Conservation (phyloP, 1,140 invertebrate genomes). For the Drosophila novamexicana region DNA sequence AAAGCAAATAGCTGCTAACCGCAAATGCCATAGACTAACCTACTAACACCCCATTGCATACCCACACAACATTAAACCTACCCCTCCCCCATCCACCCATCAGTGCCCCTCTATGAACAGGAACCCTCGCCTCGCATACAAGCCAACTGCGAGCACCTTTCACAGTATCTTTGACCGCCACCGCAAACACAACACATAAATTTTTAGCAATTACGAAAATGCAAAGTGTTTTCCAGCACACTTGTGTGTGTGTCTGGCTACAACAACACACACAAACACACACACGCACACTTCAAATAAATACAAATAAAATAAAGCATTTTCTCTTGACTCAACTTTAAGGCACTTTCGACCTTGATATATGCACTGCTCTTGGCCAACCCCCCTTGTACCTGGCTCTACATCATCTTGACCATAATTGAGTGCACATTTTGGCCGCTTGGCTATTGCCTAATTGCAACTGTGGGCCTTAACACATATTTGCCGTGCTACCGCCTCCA, state of each 20-base stretch:
- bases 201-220: constrained; percentile 49
- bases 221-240: constrained; percentile 23
- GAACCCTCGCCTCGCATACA: background rate
- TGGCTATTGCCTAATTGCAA: constrained; percentile 28
- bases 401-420: constrained; percentile 32
- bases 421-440: constrained; percentile 32
- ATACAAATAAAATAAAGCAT: constrained; percentile 5
- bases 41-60: constrained; percentile 10
- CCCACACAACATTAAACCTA: background rate
- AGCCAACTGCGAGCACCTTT: background rate
- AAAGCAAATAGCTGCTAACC: constrained; percentile 40
- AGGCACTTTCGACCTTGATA: background rate
- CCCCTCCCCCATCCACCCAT: background rate
- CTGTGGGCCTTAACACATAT: constrained; percentile 17
- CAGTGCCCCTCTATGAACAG: too few relatives aligned
- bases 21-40: constrained; percentile 37
- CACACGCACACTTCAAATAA: background rate
- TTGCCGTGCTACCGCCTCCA: constrained; percentile 2
- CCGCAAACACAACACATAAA: constrained; percentile 43
- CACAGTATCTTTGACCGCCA: constrained; percentile 33
- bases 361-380: background rate
- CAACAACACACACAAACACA: background rate
- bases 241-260: background rate
- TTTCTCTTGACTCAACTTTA: background rate
- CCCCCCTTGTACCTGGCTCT: background rate